phyloP scores from a whole-genome alignment of 1,140 invertebrate species.

The Paracyclopina nana region DNA sequence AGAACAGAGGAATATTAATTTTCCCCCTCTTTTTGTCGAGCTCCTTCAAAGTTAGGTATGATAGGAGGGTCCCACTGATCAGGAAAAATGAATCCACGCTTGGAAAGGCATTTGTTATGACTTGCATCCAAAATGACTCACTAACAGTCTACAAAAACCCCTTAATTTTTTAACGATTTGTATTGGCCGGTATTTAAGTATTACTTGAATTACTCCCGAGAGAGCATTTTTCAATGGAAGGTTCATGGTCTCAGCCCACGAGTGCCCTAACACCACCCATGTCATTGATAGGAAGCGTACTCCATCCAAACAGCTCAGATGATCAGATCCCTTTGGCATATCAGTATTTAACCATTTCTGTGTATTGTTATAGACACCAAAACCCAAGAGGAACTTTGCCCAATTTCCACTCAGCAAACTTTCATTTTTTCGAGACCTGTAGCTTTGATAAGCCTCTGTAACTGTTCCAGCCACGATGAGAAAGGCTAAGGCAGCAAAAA shows the following conservation, averaged over 20 bases:
- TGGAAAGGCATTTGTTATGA: background rate
- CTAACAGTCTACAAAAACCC: no score
- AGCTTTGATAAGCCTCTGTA: no score
- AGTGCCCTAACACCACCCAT: background rate
- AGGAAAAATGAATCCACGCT: background rate
- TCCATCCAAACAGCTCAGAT: conserved; percentile 5
- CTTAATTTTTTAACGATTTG: no score
- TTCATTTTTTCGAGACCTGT: no score
- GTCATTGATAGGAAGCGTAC: conserved; percentile 10
- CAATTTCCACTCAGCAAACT: no score
- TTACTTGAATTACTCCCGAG: no score
- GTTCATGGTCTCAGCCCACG: background rate
- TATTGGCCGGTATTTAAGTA: no score
- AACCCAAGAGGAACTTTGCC: no score
- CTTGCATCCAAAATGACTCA: background rate
- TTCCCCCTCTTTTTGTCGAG: background rate
- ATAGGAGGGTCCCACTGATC: background rate
- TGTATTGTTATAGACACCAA: no score
- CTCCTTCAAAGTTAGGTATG: background rate
- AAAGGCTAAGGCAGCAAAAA: no score
- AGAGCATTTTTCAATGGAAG: background rate
- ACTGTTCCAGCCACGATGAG: no score
- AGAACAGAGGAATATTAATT: background rate
- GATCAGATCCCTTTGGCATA: background rate
- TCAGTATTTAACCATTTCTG: no score